These are phyloP conservation scores for Athalia rosae DNA, from an alignment of 2,888 invertebrate species.

Conservation along the genomic window DNA sequence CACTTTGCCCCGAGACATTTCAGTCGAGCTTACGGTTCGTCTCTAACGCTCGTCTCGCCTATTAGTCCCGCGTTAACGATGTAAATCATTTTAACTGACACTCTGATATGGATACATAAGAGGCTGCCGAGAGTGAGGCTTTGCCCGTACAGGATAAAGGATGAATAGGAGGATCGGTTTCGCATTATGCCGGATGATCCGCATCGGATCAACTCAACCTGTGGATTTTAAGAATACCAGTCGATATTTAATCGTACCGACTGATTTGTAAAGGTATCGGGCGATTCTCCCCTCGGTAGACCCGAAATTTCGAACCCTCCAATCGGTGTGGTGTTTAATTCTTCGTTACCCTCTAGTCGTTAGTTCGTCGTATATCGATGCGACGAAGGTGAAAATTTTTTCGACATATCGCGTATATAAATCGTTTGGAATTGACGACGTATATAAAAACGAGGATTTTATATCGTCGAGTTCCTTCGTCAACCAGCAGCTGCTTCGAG, in stretches of 20 bases:
- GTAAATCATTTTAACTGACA: not conserved
- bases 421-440: no score
- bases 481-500: no score
- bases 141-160: not conserved
- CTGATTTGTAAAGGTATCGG: not conserved
- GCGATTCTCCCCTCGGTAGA: not conserved
- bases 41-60: not conserved
- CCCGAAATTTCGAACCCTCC: not conserved
- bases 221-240: no score
- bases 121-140: not conserved
- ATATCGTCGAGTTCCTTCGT: no score
- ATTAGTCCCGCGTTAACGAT: not conserved
- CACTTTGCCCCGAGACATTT: conserved; percentile 11
- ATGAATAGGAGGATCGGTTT: conserved; percentile 30
- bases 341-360: not conserved
- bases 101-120: not conserved
- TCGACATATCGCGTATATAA: no score
- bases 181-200: conserved; percentile 16
- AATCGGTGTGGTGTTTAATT: not conserved
- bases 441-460: no score
- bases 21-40: not conserved
- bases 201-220: conserved; percentile 7
- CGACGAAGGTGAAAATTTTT: no score
- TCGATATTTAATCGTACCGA: conserved; percentile 25
- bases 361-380: no score